Evolutionary conservation across 2,888 invertebrate genomes (phyloP), one percentile per base, ranked within the genome.

Genomic region (Meteorus colon): DNA sequence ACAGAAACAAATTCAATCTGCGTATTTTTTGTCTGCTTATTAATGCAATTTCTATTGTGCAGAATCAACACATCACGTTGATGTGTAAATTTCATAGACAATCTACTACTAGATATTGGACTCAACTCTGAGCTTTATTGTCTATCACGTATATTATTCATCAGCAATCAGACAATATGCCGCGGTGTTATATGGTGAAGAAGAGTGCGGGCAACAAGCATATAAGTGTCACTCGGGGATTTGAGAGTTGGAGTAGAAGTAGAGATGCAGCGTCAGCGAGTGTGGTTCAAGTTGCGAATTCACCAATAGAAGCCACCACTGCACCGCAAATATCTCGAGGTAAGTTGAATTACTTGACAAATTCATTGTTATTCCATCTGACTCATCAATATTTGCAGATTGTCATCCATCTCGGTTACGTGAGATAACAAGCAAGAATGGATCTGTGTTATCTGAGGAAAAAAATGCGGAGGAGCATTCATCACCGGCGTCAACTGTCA

Each of bases 151-250:
- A 31, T 24, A 34, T 14, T n/a, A 37, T n/a, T 37, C 14, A 45
- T 24, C 31, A 41, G n/a, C 34, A 70, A 78, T 31, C 45, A 75
- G 51, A 51, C 90, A 92, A 90, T 86, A 94, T 94, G 94, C 94
- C 94, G 90, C 94, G 94, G 87, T 94, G 94, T 88, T 94, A 94
- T 88, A 94, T 94, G 94, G 94, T 94, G 86, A 94, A 94, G 91
- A 94, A 94, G 89, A 88, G 89, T 76, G 90, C 92, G 87, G 92
- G 91, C 91, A 90, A 89, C 89, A 90, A 90, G 88, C 90, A 90
- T 80, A 87, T 88, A 81, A 88, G 87, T 81, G 86, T 88, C 75
- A 84, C 87, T 79, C 86, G 87, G 80, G 87, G 87, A 78, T 88
- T 89, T 78, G 89, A 89, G 76, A 85, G 79, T 78, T 86, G 88